Evolutionary conservation across 2,888 invertebrate genomes (phyloP).

Genomic region (Merodon equestris): DNA sequence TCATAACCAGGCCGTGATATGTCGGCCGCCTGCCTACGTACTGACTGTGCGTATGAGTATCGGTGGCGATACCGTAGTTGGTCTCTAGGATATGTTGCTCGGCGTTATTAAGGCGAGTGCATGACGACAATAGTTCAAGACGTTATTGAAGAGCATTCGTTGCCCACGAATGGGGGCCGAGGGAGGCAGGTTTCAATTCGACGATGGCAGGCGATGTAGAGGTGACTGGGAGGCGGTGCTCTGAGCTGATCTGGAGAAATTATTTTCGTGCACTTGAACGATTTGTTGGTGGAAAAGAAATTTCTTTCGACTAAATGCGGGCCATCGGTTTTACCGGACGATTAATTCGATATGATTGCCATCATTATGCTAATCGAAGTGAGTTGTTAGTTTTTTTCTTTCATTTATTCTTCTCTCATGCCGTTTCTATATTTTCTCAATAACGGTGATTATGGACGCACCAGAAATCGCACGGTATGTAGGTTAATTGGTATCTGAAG

Average conservation of each 20-base stretch:
- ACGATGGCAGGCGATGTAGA: slow-evolving; percentile 3
- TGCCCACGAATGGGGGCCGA: background rate
- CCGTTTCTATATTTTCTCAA: too few species aligned
- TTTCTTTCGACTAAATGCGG: slow-evolving; percentile 21
- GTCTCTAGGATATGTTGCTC: slow-evolving; percentile 48
- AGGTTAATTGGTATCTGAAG: too few species aligned
- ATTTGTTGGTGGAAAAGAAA: slow-evolving; percentile 35
- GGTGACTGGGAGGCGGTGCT: slow-evolving; percentile 23
- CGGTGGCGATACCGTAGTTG: slow-evolving; percentile 25
- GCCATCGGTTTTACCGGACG: slow-evolving; percentile 23
- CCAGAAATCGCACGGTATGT: too few species aligned
- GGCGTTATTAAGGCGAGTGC: slow-evolving; percentile 4
- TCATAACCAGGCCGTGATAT: slow-evolving; percentile 56
- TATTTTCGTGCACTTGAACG: slow-evolving; percentile 20
- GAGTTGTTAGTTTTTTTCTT: too few species aligned
- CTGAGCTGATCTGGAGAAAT: slow-evolving; percentile 47
- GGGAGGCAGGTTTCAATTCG: too few species aligned
- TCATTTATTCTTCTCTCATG: too few species aligned
- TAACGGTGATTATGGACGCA: too few species aligned
- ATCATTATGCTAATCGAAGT: slow-evolving; percentile 30
- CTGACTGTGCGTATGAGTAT: background rate
- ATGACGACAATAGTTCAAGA: slow-evolving; percentile 18
- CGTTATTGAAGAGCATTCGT: slow-evolving; percentile 14
- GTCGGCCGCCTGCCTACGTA: slow-evolving; percentile 1
- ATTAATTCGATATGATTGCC: slow-evolving; percentile 35